A percentile compares a stretch with the other conserved stretches of the same genome.
Evolutionary conservation across 2,797 vertebrate genomes (phyloP).

Genomic region (Alcedo quadribrachys): DNA sequence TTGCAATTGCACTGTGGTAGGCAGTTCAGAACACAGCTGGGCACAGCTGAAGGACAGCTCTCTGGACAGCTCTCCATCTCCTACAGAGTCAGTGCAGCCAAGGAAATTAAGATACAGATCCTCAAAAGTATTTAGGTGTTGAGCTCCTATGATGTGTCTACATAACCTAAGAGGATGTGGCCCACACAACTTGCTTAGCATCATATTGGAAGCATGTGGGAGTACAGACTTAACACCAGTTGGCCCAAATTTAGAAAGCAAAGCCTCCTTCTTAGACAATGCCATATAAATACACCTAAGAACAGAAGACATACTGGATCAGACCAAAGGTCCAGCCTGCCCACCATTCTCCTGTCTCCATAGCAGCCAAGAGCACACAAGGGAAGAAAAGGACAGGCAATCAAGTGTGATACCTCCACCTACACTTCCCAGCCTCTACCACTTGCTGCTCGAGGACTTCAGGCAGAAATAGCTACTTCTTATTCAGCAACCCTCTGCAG

Average conservation of each 20-base stretch:
- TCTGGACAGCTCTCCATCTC: neutral
- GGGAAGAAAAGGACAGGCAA: neutral
- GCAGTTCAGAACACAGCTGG: conserved; percentile 16
- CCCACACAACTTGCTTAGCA: neutral
- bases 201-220: neutral
- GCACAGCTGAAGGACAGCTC: conserved; percentile 32
- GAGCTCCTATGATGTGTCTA: neutral
- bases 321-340: neutral
- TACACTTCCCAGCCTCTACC: neutral
- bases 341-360: neutral
- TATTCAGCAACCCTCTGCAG: neutral
- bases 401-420: neutral
- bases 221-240: neutral
- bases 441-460: neutral
- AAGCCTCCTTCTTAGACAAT: neutral
- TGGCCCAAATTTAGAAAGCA: conserved; percentile 17
- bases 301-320: neutral
- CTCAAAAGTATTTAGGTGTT: neutral
- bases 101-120: neutral
- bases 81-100: neutral
- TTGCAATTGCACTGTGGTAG: accelerated
- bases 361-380: neutral
- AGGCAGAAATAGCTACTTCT: neutral
- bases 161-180: neutral
- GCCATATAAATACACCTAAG: conserved; percentile 15